These are phyloP conservation scores for Athalia cordata DNA, from an alignment of 2,888 invertebrate genomes.

Conservation along the genomic window DNA sequence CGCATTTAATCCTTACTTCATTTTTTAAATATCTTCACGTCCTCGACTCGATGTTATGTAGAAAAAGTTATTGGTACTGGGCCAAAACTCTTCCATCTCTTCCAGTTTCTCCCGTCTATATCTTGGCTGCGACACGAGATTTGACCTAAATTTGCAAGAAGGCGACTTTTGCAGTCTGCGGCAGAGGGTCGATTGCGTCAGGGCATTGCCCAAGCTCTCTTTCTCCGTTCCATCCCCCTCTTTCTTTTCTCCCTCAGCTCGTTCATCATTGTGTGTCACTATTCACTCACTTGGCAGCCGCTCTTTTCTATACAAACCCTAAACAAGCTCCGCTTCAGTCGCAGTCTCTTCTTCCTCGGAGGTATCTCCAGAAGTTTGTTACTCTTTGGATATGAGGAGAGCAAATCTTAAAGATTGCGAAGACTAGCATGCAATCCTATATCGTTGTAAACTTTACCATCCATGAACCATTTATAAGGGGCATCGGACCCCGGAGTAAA, in stretches of 20 bases:
- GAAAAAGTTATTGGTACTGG: constrained; percentile 24
- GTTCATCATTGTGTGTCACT: constrained; percentile 41
- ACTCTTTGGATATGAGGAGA: neutral
- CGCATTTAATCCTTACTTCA: neutral
- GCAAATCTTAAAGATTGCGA: constrained; percentile 21
- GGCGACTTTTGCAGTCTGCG: constrained; percentile 21
- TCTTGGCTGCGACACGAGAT: constrained; percentile 9
- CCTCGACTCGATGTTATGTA: neutral
- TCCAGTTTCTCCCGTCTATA: neutral
- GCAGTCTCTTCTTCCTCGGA: neutral
- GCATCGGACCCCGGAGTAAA: neutral
- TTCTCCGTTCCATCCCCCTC: neutral
- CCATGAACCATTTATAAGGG: constrained; percentile 4
- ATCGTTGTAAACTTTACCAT: constrained; percentile 2
- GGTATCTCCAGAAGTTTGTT: neutral
- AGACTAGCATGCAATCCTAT: constrained; percentile 4
- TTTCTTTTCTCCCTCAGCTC: constrained; percentile 2
- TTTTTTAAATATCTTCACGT: neutral
- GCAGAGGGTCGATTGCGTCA: constrained; percentile 21
- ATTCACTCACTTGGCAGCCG: constrained; percentile 35
- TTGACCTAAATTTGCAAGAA: constrained; percentile 35
- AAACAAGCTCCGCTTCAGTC: constrained; percentile 18
- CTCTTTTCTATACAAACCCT: constrained; percentile 31
- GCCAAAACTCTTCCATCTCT: constrained; percentile 11
- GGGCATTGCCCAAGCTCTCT: constrained; percentile 2